These are phyloP conservation scores for Nasonovia ribisnigri DNA, from an alignment of 2,888 invertebrate genomes.

Conservation along the genomic window DNA sequence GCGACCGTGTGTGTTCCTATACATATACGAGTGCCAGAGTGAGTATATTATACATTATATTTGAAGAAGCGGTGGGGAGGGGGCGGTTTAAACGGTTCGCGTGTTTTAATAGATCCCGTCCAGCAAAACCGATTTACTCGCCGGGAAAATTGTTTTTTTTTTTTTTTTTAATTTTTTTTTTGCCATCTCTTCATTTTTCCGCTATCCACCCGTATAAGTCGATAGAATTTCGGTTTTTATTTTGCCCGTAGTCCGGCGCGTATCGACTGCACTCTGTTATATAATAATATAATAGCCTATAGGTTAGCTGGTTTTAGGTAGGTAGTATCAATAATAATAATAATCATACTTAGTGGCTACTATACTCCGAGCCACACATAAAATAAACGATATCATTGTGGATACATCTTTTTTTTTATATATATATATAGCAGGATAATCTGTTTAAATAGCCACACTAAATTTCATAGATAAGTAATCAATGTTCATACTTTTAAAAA, in stretches of 20 bases:
- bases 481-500: neutral
- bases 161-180: neutral
- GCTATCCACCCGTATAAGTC: neutral
- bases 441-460: neutral
- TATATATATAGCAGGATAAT: neutral
- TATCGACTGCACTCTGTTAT: neutral
- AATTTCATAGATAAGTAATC: neutral
- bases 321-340: neutral
- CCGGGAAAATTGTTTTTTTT: conserved; percentile 51
- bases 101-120: conserved; percentile 60
- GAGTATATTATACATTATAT: conserved; percentile 19
- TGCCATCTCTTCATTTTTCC: neutral
- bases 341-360: neutral
- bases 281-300: neutral
- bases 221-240: conserved; percentile 41
- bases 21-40: neutral
- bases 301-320: too few species aligned
- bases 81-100: conserved; percentile 52
- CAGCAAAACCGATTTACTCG: conserved; percentile 56
- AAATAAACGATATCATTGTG: neutral
- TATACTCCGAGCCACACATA: neutral
- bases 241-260: neutral
- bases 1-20: neutral
- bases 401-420: neutral
- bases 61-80: neutral